A percentile compares a stretch with the other conserved stretches of the same genome.
These are phyloP conservation scores for Syngnathus typhle DNA, from an alignment of 2,113 vertebrate species.

Conservation along the genomic window DNA sequence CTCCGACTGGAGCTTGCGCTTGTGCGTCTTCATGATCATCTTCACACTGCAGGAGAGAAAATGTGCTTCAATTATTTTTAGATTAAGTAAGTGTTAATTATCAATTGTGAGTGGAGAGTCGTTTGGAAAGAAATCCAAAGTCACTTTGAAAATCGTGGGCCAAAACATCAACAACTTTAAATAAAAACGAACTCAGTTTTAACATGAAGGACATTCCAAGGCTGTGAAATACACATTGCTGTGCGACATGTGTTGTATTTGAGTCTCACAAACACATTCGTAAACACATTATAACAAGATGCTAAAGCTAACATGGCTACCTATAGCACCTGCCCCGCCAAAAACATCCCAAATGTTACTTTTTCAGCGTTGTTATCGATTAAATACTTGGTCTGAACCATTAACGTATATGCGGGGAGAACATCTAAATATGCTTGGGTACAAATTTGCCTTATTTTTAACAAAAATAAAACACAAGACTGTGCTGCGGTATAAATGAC, in stretches of 20 bases:
- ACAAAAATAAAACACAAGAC: not conserved
- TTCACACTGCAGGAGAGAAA: conserved; percentile 34
- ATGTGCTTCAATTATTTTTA: too few relatives aligned
- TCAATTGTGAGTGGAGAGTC: not conserved
- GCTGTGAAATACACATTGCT: not conserved
- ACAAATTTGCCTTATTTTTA: not conserved
- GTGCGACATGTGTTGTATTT: not conserved
- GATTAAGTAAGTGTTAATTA: not conserved
- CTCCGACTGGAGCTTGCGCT: conserved; percentile 66
- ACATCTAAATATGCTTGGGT: not conserved
- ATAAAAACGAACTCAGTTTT: not conserved
- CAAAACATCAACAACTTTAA: not conserved
- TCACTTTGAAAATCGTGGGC: not conserved
- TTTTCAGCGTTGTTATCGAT: not conserved
- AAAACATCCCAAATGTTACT: not conserved
- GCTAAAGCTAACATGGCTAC: not conserved
- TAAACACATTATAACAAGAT: not conserved
- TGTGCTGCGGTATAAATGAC: not conserved
- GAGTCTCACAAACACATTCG: not conserved
- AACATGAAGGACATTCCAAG: not conserved
- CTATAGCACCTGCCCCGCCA: not conserved
- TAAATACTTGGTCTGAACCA: not conserved
- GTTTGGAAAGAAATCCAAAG: not conserved
- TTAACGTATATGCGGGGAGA: not conserved
- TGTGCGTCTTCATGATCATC: conserved; percentile 75